These are phyloP conservation scores for Epistrophe eligans DNA, from an alignment of 2,888 invertebrate genomes.

Conservation along the genomic window DNA sequence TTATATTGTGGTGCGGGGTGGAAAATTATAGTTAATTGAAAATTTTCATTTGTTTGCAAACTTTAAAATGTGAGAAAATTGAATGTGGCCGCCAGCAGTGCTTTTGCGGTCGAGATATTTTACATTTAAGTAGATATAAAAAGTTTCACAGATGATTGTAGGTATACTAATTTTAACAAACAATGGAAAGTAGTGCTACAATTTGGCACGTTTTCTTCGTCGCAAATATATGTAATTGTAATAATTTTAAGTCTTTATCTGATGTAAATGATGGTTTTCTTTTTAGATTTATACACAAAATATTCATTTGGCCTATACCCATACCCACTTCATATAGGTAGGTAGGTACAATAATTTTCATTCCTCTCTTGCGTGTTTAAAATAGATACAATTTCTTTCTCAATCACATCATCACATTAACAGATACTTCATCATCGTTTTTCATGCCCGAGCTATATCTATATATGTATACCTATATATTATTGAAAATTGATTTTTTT, in stretches of 20 bases:
- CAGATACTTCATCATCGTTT: constrained; percentile 72
- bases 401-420: constrained; percentile 49
- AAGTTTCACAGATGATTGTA: not conserved
- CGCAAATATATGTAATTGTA: constrained; percentile 2
- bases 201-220: constrained; percentile 47
- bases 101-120: constrained; percentile 5
- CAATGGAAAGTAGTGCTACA: constrained; percentile 55
- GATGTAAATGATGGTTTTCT: not conserved
- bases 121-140: not conserved
- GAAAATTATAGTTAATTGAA: constrained; percentile 63
- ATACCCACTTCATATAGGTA: not conserved
- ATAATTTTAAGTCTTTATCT: constrained; percentile 34
- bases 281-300: not conserved
- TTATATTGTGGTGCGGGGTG: not conserved
- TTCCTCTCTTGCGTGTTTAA: constrained; percentile 15
- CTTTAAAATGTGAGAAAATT: constrained; percentile 72
- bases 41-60: constrained; percentile 73
- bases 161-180: not conserved
- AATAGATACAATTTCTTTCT: constrained; percentile 13
- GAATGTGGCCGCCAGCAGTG: constrained; percentile 51
- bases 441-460: constrained; percentile 10
- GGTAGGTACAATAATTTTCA: not conserved
- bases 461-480: not conserved
- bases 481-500: constrained; percentile 55
- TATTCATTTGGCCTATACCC: not conserved